Percentiles rank a stretch among this genome's conserved stretches.
Evolutionary conservation across 1,140 invertebrate species (phyloP).

Genomic region (Aphelinus certus): DNA sequence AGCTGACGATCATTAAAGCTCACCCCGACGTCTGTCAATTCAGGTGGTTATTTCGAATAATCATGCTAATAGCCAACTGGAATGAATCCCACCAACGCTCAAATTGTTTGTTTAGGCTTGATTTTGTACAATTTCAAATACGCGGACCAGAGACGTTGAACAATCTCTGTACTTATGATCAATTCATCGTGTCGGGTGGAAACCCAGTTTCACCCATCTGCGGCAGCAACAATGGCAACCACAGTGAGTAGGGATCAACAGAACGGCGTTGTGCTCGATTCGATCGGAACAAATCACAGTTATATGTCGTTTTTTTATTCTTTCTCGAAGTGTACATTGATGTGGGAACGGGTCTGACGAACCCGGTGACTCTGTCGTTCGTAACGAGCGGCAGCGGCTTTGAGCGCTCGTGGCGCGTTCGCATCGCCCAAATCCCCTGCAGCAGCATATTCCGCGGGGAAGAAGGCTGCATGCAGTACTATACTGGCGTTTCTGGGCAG

Average conservation of each 20-base stretch:
- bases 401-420: constrained; percentile 82
- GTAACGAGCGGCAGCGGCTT: constrained; percentile 81
- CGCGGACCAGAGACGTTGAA: constrained; percentile 77
- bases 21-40: constrained; percentile 83
- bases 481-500: constrained; percentile 80
- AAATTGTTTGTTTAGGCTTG: constrained; percentile 67
- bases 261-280: too few species aligned
- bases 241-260: constrained; percentile 72
- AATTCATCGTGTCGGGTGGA: constrained; percentile 85
- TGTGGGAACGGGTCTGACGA: constrained; percentile 76
- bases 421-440: constrained; percentile 81
- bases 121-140: constrained; percentile 80
- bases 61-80: too few species aligned
- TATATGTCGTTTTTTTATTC: constrained; percentile 1
- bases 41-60: constrained; percentile 65
- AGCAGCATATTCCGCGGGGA: constrained; percentile 80
- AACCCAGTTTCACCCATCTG: constrained; percentile 83
- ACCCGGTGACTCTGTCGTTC: constrained; percentile 80
- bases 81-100: too few species aligned
- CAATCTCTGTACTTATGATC: constrained; percentile 84
- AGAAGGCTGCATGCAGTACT: constrained; percentile 86
- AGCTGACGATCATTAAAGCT: constrained; percentile 80
- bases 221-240: constrained; percentile 82
- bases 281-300: not conserved
- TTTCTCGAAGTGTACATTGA: constrained; percentile 80